Evolutionary conservation across 2,113 vertebrate genomes (phyloP).

Genomic region (Eudyptes chrysolophus): DNA sequence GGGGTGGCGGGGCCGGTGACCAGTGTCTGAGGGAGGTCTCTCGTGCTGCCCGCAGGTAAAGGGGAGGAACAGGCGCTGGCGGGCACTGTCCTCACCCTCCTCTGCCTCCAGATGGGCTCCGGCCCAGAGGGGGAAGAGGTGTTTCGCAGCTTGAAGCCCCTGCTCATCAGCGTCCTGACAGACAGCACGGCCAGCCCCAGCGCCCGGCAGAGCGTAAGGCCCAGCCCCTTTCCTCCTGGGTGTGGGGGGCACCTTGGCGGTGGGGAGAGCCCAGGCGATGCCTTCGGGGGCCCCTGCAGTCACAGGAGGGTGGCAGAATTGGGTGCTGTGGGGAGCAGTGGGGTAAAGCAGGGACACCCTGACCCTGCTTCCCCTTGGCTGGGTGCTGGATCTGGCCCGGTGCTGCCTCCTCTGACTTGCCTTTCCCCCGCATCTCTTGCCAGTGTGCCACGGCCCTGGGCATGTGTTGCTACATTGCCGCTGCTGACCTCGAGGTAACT

Average conservation of each 20-base stretch:
- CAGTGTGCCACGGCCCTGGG: conserved; percentile 91
- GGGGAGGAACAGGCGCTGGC: conserved; percentile 91
- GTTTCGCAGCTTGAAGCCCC: conserved; percentile 82
- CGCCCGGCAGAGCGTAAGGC: conserved; percentile 89
- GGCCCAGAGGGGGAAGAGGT: conserved; percentile 86
- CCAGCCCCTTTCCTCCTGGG: neutral
- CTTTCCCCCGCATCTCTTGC: neutral
- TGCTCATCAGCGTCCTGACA: conserved; percentile 81
- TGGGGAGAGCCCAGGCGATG: neutral
- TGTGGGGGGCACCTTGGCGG: rapidly evolving
- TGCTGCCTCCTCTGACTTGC: neutral
- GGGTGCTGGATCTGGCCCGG: rapidly evolving
- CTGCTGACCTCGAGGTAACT: conserved; percentile 88
- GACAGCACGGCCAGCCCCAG: conserved; percentile 79
- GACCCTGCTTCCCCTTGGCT: neutral
- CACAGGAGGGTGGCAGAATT: rapidly evolving
- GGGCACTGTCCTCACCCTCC: conserved; percentile 81
- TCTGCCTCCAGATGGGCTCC: conserved; percentile 93
- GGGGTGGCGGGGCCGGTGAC: rapidly evolving
- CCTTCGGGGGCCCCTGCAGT: neutral
- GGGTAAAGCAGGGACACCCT: neutral
- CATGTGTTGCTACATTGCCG: conserved; percentile 92
- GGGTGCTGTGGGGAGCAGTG: neutral
- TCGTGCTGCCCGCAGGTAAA: conserved; percentile 75
- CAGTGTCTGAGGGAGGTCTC: neutral